phyloP scores from a whole-genome alignment of 1,140 invertebrate genomes.

The silkworm (Bombyx mori) region DNA sequence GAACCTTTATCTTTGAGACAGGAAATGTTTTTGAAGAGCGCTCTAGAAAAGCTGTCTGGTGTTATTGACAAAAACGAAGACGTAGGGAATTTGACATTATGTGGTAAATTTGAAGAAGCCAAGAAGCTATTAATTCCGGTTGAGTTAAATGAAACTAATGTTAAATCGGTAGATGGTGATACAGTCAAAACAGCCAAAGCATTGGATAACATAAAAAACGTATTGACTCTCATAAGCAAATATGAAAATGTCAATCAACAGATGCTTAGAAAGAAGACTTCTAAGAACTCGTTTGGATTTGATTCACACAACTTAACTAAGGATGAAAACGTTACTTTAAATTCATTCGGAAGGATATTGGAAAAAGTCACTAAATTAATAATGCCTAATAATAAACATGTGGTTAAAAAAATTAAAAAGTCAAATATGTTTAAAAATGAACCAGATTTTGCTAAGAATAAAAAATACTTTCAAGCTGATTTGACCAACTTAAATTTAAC shows the following conservation, averaged over 20 bases:
- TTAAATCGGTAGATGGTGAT: constrained; percentile 6
- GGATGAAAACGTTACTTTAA: constrained; percentile 26
- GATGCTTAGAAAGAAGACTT: constrained; percentile 20
- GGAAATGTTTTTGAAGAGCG: constrained; percentile 52
- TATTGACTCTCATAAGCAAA: constrained; percentile 41
- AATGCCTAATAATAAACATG: constrained; percentile 29
- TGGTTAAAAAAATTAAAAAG: constrained; percentile 29
- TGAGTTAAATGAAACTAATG: constrained; percentile 5
- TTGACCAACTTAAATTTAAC: constrained; percentile 28
- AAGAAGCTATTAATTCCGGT: constrained; percentile 6
- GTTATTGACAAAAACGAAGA: constrained; percentile 39
- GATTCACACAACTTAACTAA: constrained; percentile 8
- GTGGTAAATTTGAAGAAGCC: constrained; percentile 32
- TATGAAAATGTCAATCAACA: constrained; percentile 39
- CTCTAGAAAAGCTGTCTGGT: constrained; percentile 41
- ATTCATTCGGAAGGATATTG: constrained; percentile 43
- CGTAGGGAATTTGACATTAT: constrained; percentile 41
- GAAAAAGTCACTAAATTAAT: constrained; percentile 42
- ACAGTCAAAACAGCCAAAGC: constrained; percentile 16
- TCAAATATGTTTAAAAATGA: constrained; percentile 26
- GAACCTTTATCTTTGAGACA: constrained; percentile 52
- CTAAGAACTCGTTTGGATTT: background rate
- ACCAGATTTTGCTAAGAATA: constrained; percentile 19
- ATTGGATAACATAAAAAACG: constrained; percentile 36
- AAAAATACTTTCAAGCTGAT: constrained; percentile 28